Base-by-base conservation (phyloP, 2,797 vertebrate species). In the Tenualosa thibaudeaui region DNA sequence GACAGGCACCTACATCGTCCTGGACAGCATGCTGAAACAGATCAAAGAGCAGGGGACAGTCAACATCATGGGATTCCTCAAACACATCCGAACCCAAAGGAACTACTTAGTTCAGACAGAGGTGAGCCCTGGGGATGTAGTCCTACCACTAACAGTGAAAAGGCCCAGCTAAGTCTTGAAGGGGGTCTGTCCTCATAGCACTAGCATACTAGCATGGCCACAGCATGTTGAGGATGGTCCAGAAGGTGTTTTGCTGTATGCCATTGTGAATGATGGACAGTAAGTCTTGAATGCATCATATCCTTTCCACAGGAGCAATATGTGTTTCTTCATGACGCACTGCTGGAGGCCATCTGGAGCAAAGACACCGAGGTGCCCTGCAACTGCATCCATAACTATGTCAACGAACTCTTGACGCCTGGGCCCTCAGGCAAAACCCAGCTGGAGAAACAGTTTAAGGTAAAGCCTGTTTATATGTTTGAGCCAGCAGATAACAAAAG, bases 91-190 rank as follows among this genome's bases (percentile, higher is more conserved):
- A 81, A 97, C 96, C 37, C 98, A 99, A 91, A 97, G 97, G 90
- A 99, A 98, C 95, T 97, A 97, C 91, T 94, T 99, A 93, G 98
- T 99, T 31, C 98, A 99, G 92, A 99, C 98, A 5, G 97, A 99
- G 97, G 98, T 99, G 94, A 95, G 94, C 84, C 87, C 86, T 10
- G 13, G 54, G 82, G 46, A 86, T 12, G 8, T 0, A 54, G 58
- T 40, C 37, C n/a, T 82, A n/a, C n/a, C 12, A 4, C 19, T 22
- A 22, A 22, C 56, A 58, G 56, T 49, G 46, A 5, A 5, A 49
- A 49, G 7, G 46, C 46, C 46, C 31, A 31, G 31, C 31, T 31
- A 31, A 31, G 31, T 49, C 46, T 49, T 49, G 3, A 31, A 17
- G 53, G 53, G 17, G 51, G 7, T 12, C 19, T 17, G 58, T 60